Percentiles rank a stretch among this genome's conserved stretches.
Evolutionary conservation across 2,113 vertebrate species (phyloP).

Genomic region (Trichechus manatus): DNA sequence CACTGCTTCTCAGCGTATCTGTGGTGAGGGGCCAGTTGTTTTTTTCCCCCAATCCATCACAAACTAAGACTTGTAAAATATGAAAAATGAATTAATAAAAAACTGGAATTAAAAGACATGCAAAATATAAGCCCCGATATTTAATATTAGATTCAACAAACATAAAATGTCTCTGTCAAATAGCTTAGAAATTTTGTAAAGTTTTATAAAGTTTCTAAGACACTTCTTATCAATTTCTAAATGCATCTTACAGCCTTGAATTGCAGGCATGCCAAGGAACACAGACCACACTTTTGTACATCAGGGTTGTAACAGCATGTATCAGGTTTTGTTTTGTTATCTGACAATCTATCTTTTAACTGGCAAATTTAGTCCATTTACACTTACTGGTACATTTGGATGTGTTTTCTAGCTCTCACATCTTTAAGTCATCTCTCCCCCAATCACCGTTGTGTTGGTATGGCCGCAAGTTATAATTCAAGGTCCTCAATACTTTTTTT

Average conservation of each 20-base stretch:
- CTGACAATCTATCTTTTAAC: neutral
- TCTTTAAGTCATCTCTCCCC: neutral
- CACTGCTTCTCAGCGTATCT: neutral
- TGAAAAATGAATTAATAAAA: neutral
- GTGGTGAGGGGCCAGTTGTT: neutral
- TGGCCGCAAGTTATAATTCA: neutral
- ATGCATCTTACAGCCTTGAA: neutral
- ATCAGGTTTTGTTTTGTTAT: neutral
- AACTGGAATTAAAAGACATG: neutral
- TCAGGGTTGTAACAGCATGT: neutral
- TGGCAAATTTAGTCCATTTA: neutral
- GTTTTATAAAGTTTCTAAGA: neutral
- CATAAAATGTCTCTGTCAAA: neutral
- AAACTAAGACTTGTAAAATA: neutral
- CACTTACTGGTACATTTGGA: neutral
- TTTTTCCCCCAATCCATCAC: neutral
- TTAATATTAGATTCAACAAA: slow-evolving; percentile 3
- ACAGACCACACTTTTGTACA: neutral
- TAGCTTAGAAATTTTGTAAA: neutral
- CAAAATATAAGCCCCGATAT: neutral
- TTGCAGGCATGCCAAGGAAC: neutral
- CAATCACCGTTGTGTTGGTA: neutral
- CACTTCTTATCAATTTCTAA: neutral
- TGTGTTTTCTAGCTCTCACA: neutral
- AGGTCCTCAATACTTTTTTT: neutral